Evolutionary conservation across 2,888 invertebrate genomes (phyloP).

Genomic region (Troilus luridus): DNA sequence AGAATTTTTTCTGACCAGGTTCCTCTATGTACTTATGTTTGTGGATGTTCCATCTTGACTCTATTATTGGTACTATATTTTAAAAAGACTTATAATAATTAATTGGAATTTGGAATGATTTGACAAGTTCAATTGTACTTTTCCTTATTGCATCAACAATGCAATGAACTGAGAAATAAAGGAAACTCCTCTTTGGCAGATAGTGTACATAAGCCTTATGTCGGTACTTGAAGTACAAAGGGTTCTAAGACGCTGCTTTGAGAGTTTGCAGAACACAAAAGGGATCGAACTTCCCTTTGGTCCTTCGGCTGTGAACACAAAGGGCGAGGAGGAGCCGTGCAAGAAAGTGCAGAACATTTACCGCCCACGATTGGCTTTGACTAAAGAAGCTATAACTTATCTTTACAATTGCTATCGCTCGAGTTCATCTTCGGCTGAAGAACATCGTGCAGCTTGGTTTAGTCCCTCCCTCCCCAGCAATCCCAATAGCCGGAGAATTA

Average conservation of each 20-base stretch:
- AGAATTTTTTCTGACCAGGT: too few species aligned
- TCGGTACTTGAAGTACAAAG: background rate
- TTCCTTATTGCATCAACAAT: background rate
- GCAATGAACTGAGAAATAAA: background rate
- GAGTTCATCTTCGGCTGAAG: background rate
- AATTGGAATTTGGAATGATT: too few species aligned
- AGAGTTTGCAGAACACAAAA: background rate
- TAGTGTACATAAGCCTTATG: background rate
- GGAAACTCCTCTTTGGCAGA: background rate
- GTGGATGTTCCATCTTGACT: too few species aligned
- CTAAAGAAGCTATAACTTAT: background rate
- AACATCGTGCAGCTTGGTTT: slow-evolving; percentile 29
- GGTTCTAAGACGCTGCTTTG: background rate
- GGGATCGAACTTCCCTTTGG: background rate
- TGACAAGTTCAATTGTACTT: too few species aligned
- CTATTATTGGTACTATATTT: too few species aligned
- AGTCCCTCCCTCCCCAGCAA: background rate
- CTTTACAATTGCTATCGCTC: background rate
- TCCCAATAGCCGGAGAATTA: background rate
- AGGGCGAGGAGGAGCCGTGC: background rate
- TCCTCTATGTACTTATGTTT: too few species aligned
- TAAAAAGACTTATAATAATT: too few species aligned
- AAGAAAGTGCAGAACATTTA: slow-evolving; percentile 13
- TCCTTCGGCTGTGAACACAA: background rate
- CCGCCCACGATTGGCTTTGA: slow-evolving; percentile 14